Conservation (phyloP, 37 sponge, comb jelly and placozoan genomes). For the Crambe crambe region DNA sequence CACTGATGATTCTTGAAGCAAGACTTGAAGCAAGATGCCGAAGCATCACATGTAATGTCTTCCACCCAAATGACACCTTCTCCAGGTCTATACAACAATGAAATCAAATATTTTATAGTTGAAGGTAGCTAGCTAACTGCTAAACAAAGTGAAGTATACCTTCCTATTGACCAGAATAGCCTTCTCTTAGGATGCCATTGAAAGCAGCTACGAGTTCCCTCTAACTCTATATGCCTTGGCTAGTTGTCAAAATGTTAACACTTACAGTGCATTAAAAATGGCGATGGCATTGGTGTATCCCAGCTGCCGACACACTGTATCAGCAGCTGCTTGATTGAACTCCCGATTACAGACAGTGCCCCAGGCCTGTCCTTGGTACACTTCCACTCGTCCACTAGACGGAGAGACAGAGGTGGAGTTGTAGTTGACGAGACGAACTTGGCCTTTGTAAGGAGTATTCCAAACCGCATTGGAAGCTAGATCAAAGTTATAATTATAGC, state of each 20-base stretch:
- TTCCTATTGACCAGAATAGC: too few species aligned
- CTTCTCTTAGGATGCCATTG: too few species aligned
- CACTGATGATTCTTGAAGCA: constrained; percentile 25
- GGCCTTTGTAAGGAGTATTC: constrained; percentile 32
- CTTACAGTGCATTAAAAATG: constrained; percentile 12
- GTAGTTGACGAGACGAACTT: constrained; percentile 18
- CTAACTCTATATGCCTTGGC: too few species aligned
- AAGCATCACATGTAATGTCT: constrained; percentile 5
- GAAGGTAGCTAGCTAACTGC: too few species aligned
- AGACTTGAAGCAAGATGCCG: constrained; percentile 25
- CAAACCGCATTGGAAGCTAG: constrained; percentile 1
- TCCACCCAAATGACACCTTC: constrained; percentile 9
- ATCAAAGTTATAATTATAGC: neutral
- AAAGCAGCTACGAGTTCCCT: too few species aligned
- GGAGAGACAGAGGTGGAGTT: neutral
- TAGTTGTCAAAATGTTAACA: too few species aligned
- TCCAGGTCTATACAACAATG: constrained; percentile 6
- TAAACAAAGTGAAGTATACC: neutral
- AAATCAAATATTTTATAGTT: too few species aligned
- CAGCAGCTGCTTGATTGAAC: constrained; percentile 47
- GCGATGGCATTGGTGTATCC: constrained; percentile 37
- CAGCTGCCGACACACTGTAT: constrained; percentile 60
- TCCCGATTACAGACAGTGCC: constrained; percentile 67
- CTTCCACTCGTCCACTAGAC: constrained; percentile 35
- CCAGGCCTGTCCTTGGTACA: constrained; percentile 41